phyloP scores from a whole-genome alignment of 2,113 vertebrate species.

The Platichthys stellatus region DNA sequence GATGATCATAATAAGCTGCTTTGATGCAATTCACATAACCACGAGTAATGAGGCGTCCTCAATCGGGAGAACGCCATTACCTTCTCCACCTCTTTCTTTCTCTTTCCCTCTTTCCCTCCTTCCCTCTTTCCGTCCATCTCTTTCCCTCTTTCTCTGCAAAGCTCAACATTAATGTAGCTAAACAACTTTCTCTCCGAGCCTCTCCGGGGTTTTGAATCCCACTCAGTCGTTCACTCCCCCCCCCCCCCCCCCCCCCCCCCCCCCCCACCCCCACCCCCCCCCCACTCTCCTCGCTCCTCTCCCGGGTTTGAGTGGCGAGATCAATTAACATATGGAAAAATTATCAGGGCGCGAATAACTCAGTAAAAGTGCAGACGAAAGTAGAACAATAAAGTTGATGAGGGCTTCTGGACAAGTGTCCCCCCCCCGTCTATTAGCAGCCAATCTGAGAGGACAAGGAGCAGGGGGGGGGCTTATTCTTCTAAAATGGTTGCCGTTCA shows the following conservation, averaged over 20 bases:
- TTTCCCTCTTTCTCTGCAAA: conserved; percentile 29
- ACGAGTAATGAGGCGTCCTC: conserved; percentile 77
- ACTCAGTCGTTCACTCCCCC: conserved; percentile 29
- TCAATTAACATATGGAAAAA: conserved; percentile 46
- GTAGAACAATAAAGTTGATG: conserved; percentile 40
- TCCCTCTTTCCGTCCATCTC: conserved; percentile 6
- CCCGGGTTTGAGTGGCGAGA: conserved; percentile 28
- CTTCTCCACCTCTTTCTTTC: conserved; percentile 27
- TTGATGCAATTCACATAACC: conserved; percentile 72
- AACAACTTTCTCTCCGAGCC: conserved; percentile 49
- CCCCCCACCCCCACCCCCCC: too few relatives aligned
- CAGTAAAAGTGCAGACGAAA: conserved; percentile 13
- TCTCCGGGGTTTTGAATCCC: conserved; percentile 45
- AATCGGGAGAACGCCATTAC: conserved; percentile 65
- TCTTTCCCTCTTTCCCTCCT: conserved; percentile 13
- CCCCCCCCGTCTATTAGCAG: conserved; percentile 13
- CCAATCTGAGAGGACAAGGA: conserved; percentile 31
- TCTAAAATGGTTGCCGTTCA: conserved; percentile 44
- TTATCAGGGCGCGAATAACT: conserved; percentile 19
- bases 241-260: too few relatives aligned
- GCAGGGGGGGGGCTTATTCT: neutral
- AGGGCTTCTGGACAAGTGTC: neutral
- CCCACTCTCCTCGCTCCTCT: conserved; percentile 6
- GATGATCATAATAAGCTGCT: conserved; percentile 81
- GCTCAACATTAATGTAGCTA: conserved; percentile 63